Evolutionary conservation across 2,113 vertebrate genomes (phyloP), one percentile per base, ranked within the genome.

Genomic region (Trichechus manatus): DNA sequence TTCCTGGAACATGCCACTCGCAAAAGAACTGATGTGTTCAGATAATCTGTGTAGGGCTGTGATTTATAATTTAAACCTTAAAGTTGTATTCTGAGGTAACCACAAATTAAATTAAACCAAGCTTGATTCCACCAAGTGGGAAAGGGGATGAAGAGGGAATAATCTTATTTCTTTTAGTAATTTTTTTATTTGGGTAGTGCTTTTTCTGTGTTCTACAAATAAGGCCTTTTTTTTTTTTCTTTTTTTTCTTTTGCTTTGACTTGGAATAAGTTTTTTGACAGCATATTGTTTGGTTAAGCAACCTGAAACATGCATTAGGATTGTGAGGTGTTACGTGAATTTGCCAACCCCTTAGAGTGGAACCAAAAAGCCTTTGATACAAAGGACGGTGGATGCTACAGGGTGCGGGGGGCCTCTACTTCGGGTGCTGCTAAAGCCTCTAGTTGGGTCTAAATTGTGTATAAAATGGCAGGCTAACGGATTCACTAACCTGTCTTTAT

Each of bases 51-150:
- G 97, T 98, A 98, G 97, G 98, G 98, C 98, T 99, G 98, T 99
- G 99, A 98, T 99, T 99, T 99, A 97, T 99, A 98, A 98, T 98
- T 98, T 98, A 98, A 98, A 97, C 97, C 98, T 98, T 96, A 98
- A 61, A 98, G 98, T 98, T 98, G 97, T 90, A 97, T 96, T 95
- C 84, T 97, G 98, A 98, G 94, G 94, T 97, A 98, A 97, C 92
- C 94, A 94, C 96, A 98, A 98, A 98, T 95, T 89, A 91, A 97
- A 97, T 97, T 98, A 95, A 98, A 97, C 97, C 79, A 96, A 96
- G 81, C 94, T 97, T 95, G 89, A 74, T 93, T 96, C 79, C 90
- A 97, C 97, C 95, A 84, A 97, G 91, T 92, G 70, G 96, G 97
- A 66, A 86, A 78, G 6, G 22, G 81, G 96, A 19, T n/a, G 33